Evolutionary conservation across 2,797 vertebrate species (phyloP), one percentile per base, ranked within the genome.

Genomic region (Notolabrus celidotus): DNA sequence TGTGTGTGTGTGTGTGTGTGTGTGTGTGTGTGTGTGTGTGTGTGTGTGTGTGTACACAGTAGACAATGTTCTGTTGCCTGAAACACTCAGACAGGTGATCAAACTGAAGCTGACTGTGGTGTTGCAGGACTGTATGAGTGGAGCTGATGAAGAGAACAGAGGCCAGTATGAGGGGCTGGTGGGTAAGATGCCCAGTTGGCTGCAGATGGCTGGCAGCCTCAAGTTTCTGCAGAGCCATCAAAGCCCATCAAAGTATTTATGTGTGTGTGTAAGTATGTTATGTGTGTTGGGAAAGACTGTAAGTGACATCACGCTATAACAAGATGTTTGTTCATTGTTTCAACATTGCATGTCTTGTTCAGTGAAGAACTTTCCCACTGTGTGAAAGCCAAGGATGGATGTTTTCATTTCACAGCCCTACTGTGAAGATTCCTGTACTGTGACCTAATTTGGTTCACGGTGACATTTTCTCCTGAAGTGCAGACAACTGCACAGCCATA

Each of bases 151-250:
- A 69, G 53, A 47, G 67, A 80, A 59, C 39, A 52, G 45, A 71
- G 63, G 68, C 61, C 63, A 42, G 42, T 29, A 10, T 58, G 60
- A 82, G 33, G 59, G 74, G 67, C 42, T 42, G 54, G 33, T 55
- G 78, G 67, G 43, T 74, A 39, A 67, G 75, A 71, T 77, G 82
- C 77, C 77, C 62, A 82, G 57, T 82, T 83, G 79, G 81, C 84
- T 59, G 41, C 58, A 77, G 73, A 80, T 8, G 42, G 49, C 58
- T 85, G 85, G 80, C 79, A 77, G 79, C 73, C 16, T 86, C 77
- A 53, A 75, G 78, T 88, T 83, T 80, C 86, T 68, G 50, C 66
- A 71, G 66, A 68, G 83, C 67, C 75, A 85, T 88, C 79, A 88
- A 84, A 88, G 80, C 54, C 68, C 45, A 49, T 77, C 45, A 58